phyloP scores from a whole-genome alignment of 2,797 vertebrate genomes.

The Delichon dasypus region DNA sequence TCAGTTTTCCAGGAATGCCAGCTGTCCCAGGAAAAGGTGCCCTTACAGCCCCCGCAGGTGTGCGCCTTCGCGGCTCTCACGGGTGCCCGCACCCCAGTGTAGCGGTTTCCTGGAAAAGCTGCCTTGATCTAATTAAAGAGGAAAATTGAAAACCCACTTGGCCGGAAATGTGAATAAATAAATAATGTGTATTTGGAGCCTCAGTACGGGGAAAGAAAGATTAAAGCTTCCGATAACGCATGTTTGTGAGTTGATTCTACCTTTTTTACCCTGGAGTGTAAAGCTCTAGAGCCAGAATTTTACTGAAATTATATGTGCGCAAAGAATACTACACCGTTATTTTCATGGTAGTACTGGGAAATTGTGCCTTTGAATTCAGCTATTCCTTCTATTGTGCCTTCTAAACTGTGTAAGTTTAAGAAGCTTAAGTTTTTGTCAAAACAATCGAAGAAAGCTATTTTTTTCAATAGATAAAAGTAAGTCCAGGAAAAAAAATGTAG shows the following conservation, averaged over 20 bases:
- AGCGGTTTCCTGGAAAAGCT: background rate
- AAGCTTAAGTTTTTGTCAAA: background rate
- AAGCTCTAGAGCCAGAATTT: background rate
- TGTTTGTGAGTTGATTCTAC: background rate
- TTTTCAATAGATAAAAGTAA: background rate
- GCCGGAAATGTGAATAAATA: background rate
- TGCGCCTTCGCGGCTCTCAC: too few relatives aligned
- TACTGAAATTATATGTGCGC: accelerated
- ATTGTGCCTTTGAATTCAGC: background rate
- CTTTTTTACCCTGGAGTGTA: background rate
- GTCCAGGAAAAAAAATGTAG: background rate
- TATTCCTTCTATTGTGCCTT: background rate
- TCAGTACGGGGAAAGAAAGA: background rate
- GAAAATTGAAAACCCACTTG: background rate
- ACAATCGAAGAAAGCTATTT: background rate
- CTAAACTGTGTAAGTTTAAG: background rate
- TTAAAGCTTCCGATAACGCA: background rate
- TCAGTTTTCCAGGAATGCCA: accelerated
- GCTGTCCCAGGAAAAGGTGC: accelerated
- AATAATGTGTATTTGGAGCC: background rate
- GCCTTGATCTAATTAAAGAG: background rate
- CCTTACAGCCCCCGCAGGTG: accelerated
- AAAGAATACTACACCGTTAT: background rate
- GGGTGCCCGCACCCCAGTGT: accelerated
- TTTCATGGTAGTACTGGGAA: background rate